These are phyloP conservation scores for Synanthedon formicaeformis DNA, from an alignment of 2,888 invertebrate species.

Conservation along the genomic window DNA sequence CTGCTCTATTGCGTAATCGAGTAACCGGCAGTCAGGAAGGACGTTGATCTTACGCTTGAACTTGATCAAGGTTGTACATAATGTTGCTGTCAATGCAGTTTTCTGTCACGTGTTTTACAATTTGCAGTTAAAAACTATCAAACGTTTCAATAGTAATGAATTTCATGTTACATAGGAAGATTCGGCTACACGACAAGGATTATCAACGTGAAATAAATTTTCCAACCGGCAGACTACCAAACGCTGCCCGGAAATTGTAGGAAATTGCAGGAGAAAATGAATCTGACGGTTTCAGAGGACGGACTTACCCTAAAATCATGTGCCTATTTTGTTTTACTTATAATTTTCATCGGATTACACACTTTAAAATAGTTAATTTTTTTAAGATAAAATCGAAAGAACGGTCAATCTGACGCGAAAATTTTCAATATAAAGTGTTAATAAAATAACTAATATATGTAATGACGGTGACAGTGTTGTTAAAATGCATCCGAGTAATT, in stretches of 20 bases:
- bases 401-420: too few species aligned
- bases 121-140: too few species aligned
- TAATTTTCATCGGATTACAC: too few species aligned
- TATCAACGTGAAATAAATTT: slow-evolving; percentile 51
- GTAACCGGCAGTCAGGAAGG: slow-evolving; percentile 29
- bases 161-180: not conserved
- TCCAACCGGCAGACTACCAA: slow-evolving; percentile 51
- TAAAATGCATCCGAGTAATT: too few species aligned
- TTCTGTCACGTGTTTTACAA: too few species aligned
- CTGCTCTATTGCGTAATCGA: slow-evolving; percentile 32
- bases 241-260: slow-evolving; percentile 67
- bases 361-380: too few species aligned
- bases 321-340: not conserved
- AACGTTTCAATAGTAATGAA: not conserved
- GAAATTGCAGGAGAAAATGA: slow-evolving; percentile 70
- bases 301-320: slow-evolving; percentile 14
- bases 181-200: slow-evolving; percentile 13
- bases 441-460: too few species aligned
- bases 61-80: slow-evolving; percentile 17
- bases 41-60: slow-evolving; percentile 59
- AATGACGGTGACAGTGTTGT: too few species aligned
- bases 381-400: too few species aligned
- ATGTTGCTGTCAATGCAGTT: not conserved
- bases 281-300: slow-evolving; percentile 57
- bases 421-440: too few species aligned